phyloP scores from a whole-genome alignment of 2,113 vertebrate species.

The Archilochus colubris region DNA sequence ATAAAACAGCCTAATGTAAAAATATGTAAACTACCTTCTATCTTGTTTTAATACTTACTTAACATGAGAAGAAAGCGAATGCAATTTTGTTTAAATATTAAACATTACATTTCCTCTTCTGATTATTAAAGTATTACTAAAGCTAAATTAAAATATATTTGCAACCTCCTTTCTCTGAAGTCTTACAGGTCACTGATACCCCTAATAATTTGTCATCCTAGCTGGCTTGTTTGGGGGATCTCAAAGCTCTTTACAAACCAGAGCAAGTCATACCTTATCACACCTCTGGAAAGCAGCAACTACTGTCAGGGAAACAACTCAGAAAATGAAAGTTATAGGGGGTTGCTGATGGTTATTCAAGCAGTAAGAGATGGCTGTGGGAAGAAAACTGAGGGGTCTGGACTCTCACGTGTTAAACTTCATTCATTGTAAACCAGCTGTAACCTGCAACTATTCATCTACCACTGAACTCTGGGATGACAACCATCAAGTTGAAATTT shows the following conservation, averaged over 20 bases:
- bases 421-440: background rate
- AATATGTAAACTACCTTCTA: conserved; percentile 74
- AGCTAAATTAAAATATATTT: conserved; percentile 61
- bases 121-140: conserved; percentile 70
- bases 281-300: background rate
- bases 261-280: background rate
- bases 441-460: background rate
- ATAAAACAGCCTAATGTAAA: conserved; percentile 72
- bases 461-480: background rate
- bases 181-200: background rate
- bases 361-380: background rate
- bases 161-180: background rate
- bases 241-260: background rate
- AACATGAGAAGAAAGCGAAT: conserved; percentile 66
- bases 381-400: background rate
- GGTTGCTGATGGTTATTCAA: background rate
- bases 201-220: background rate
- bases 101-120: conserved; percentile 69
- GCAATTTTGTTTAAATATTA: conserved; percentile 72
- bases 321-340: background rate
- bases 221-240: background rate
- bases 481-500: conserved; percentile 23
- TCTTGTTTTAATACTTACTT: conserved; percentile 74
- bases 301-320: background rate
- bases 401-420: background rate